phyloP scores from a whole-genome alignment of 2,113 vertebrate species.

The Carassius auratus region DNA sequence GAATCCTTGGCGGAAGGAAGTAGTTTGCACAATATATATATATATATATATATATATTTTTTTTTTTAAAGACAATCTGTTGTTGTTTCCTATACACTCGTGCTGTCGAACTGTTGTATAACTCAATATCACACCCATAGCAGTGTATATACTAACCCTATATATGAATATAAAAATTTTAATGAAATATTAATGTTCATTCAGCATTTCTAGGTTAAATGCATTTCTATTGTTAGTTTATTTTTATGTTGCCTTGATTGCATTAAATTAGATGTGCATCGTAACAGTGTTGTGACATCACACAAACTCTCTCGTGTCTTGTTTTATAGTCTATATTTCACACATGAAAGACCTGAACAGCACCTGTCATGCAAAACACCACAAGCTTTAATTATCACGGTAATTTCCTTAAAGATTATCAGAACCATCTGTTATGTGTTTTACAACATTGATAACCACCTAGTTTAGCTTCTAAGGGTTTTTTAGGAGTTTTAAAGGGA shows the following conservation, averaged over 20 bases:
- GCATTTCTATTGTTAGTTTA: neutral
- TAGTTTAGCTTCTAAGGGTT: neutral
- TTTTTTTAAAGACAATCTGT: too few species aligned
- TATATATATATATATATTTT: too few species aligned
- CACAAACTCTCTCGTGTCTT: slow-evolving; percentile 4
- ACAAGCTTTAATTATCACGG: neutral
- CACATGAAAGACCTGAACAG: slow-evolving; percentile 14
- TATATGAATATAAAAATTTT: too few species aligned
- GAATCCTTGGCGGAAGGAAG: too few species aligned
- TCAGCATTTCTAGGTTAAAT: neutral
- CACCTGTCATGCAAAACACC: slow-evolving; percentile 24
- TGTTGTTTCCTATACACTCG: too few species aligned
- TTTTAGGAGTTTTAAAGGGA: neutral
- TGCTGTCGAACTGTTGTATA: too few species aligned
- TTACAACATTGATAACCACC: slow-evolving; percentile 9
- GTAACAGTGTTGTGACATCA: neutral
- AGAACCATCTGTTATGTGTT: neutral
- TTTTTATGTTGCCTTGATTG: neutral
- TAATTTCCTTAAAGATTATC: slow-evolving; percentile 4
- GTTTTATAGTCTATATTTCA: slow-evolving; percentile 26
- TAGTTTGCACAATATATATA: too few species aligned
- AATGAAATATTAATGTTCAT: neutral
- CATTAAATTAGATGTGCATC: neutral
- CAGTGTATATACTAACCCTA: too few species aligned
- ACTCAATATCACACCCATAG: too few species aligned